These are phyloP conservation scores for Myotis pilosus DNA, from an alignment of 2,797 vertebrate genomes.

Conservation along the genomic window DNA sequence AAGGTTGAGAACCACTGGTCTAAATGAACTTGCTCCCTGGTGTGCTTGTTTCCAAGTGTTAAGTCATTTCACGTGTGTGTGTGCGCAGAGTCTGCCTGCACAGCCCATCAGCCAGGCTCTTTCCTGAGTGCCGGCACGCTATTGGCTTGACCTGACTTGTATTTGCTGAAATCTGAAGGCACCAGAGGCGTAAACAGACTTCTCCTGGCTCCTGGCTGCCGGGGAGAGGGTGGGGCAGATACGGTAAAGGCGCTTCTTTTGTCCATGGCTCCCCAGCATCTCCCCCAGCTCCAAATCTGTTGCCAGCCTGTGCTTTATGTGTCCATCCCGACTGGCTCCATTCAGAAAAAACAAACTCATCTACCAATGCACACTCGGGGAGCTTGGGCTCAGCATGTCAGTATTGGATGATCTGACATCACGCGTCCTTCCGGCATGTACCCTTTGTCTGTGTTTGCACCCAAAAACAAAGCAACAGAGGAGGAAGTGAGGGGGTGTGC, in stretches of 20 bases:
- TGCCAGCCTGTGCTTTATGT: not conserved
- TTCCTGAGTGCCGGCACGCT: not conserved
- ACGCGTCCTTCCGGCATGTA: not conserved
- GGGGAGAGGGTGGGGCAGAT: fast-evolving
- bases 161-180: not conserved
- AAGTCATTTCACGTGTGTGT: not conserved
- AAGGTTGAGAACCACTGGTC: too few species aligned
- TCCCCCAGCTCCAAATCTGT: not conserved
- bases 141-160: constrained; percentile 26
- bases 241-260: not conserved
- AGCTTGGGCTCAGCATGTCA: not conserved
- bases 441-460: not conserved
- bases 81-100: not conserved
- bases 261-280: not conserved
- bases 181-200: not conserved
- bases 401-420: fast-evolving
- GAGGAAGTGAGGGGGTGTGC: not conserved
- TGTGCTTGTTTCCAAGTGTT: not conserved
- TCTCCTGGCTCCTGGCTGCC: not conserved
- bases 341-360: not conserved
- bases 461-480: not conserved
- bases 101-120: not conserved
- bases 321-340: not conserved
- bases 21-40: not conserved
- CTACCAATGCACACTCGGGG: not conserved